Conservation (phyloP, 2,888 invertebrate genomes). For the Dicycla oo region DNA sequence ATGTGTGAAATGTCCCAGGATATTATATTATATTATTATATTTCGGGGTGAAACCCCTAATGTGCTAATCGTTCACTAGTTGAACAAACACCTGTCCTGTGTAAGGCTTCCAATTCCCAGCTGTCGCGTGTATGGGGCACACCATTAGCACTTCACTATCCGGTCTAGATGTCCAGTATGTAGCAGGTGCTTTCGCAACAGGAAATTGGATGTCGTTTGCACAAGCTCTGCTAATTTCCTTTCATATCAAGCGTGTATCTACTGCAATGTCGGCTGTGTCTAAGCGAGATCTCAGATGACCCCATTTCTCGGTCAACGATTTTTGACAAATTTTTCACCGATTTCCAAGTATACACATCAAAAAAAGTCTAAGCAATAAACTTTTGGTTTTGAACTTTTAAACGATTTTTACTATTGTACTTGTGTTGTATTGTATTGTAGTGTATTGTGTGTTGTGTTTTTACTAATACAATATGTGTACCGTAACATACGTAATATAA, state of each 20-base stretch:
- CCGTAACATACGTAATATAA: too few relatives aligned
- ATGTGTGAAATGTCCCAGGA: too few relatives aligned
- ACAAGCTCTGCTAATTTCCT: neutral
- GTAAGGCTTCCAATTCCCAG: neutral
- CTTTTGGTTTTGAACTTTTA: too few relatives aligned
- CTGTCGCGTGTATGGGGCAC: conserved; percentile 1
- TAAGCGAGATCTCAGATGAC: neutral
- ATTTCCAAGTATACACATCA: neutral
- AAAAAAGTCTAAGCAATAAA: too few relatives aligned
- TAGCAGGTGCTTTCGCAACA: neutral
- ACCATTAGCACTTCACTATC: conserved; percentile 20
- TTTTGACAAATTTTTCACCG: neutral
- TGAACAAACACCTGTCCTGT: neutral
- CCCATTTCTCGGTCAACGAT: neutral
- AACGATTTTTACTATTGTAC: too few relatives aligned
- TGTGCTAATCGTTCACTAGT: neutral
- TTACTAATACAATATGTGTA: too few relatives aligned
- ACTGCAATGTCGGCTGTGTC: neutral
- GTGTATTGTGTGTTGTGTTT: too few relatives aligned
- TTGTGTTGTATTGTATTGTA: too few relatives aligned
- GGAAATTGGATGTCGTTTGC: conserved; percentile 18
- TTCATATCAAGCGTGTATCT: neutral
- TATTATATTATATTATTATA: too few relatives aligned
- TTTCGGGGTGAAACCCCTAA: too few relatives aligned
- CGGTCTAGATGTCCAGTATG: neutral